phyloP scores from a whole-genome alignment of 2,888 invertebrate species.

The Microdon myrmicae region DNA sequence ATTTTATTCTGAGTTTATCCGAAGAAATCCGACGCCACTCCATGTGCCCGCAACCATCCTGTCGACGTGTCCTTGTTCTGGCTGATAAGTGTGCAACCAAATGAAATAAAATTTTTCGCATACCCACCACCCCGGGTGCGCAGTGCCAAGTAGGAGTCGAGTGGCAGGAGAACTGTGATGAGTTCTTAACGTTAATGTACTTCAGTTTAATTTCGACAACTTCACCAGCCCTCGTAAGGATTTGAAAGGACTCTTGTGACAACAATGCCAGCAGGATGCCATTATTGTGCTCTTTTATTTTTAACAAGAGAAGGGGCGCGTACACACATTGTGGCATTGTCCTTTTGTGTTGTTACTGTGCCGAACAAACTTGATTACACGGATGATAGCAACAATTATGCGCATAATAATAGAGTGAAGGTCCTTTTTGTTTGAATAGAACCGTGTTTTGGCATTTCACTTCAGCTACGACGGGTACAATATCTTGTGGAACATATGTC shows the following conservation, averaged over 20 bases:
- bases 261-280: constrained; percentile 43
- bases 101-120: constrained; percentile 30
- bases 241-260: constrained; percentile 37
- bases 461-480: constrained; percentile 3
- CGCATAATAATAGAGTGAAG: constrained; percentile 52
- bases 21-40: constrained; percentile 43
- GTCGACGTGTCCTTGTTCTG: constrained; percentile 16
- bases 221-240: constrained; percentile 16
- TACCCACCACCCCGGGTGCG: constrained; percentile 40
- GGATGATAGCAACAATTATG: constrained; percentile 56
- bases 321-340: constrained; percentile 26
- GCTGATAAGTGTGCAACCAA: constrained; percentile 44
- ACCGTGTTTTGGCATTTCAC: constrained; percentile 40
- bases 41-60: no score
- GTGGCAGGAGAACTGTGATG: constrained; percentile 16
- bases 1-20: constrained; percentile 4
- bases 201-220: constrained; percentile 48
- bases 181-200: constrained; percentile 45
- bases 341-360: constrained; percentile 45
- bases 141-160: constrained; percentile 1
- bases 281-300: constrained; percentile 42
- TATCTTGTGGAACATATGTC: constrained; percentile 40
- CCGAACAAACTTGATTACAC: constrained; percentile 54
- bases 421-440: constrained; percentile 45
- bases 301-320: constrained; percentile 19